Evolutionary conservation across 1,140 invertebrate genomes (phyloP), one percentile per base, ranked within the genome.

Genomic region (Acromyrmex echinatior): DNA sequence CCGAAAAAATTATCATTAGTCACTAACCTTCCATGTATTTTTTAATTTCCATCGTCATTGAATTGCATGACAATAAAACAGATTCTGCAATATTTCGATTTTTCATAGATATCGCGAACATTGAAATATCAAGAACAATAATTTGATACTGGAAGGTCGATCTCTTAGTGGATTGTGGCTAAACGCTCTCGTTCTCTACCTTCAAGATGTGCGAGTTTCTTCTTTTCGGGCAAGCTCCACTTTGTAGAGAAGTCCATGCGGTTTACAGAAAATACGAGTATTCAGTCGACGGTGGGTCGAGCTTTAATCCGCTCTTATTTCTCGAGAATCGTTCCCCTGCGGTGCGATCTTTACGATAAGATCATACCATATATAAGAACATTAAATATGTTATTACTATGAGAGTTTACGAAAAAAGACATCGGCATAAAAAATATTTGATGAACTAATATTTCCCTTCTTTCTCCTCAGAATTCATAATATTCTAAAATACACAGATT

Each of bases 231-330:
- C 2, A n/a, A 73, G 16, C 31, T 6, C 35, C 25, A 14, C 39
- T 77, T 77, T 35, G 28, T 3, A 10, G 49, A 73, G 51, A 58
- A 86, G 70, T 58, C 35, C n/a, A 51, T 62, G 82, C 62, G 63
- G 56, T 89, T 87, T 84, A 84, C 60, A 53, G 73, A 56, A 73
- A 88, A 87, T 84, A 86, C 87, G 79, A 81, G 77, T 84, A 63
- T 45, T 62, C 65, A 68, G 80, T 45, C 25, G 39, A 79, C 28
- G 45, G 56, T 63, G 65, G 45, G 65, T 87, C 70, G 56, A 74
- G 77, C 68, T 88, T 86, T 88, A 90, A 84, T 90, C 84, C 60
- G 28, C 66, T 76, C 80, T 88, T 71, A 68, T 87, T 90, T 86
- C 66, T 62, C 58, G 35, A 16, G n/a, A 90, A 90, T 86, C 39